Evolutionary conservation across 2,797 vertebrate genomes (phyloP).

Genomic region (Coreius guichenoti): DNA sequence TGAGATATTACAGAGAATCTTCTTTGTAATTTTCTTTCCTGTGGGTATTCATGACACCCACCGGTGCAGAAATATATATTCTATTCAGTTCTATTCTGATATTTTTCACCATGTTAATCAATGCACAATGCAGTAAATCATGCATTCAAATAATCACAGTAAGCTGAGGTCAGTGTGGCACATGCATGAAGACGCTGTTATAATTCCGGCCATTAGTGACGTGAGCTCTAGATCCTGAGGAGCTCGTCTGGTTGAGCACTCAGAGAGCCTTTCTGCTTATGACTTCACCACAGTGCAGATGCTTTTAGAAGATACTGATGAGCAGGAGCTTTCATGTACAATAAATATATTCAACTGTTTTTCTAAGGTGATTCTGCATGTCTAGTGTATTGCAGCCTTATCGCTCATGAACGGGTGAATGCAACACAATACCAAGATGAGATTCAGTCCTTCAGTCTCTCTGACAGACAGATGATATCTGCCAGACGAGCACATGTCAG

Average conservation of each 20-base stretch:
- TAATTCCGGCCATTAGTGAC: background rate
- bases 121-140: background rate
- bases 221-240: background rate
- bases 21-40: background rate
- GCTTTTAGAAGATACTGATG: background rate
- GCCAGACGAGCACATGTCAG: conserved; percentile 56
- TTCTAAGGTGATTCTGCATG: background rate
- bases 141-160: background rate
- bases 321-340: background rate
- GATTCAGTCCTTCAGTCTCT: conserved; percentile 47
- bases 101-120: background rate
- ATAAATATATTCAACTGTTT: background rate
- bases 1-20: background rate
- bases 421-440: background rate
- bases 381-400: background rate
- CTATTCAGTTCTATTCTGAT: background rate
- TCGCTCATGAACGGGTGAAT: background rate
- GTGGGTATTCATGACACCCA: background rate
- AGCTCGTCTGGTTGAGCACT: background rate
- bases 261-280: background rate
- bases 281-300: background rate
- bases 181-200: background rate
- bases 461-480: conserved; percentile 52
- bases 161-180: background rate
- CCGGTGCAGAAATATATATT: background rate